Conservation (phyloP, 2,888 invertebrate genomes). For the Drosophila peninsularis region DNA sequence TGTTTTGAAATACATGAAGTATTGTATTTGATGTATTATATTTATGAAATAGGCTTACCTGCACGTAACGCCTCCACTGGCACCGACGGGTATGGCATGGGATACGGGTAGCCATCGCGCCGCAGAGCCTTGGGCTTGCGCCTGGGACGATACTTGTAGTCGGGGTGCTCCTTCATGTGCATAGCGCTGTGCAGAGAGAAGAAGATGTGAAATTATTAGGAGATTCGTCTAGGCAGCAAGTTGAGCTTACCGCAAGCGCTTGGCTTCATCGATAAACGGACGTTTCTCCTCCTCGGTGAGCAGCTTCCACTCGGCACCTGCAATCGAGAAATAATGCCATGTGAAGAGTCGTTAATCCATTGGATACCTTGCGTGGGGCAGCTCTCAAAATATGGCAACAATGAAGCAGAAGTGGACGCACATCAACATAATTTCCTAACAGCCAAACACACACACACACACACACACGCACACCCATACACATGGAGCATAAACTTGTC, state of each 20-base stretch:
- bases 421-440: slow-evolving; percentile 51
- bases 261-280: slow-evolving; percentile 99
- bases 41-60: slow-evolving; percentile 86
- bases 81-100: slow-evolving; percentile 95
- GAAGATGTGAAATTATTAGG: not conserved
- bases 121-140: slow-evolving; percentile 94
- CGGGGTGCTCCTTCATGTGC: slow-evolving; percentile 98
- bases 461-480: slow-evolving; percentile 11
- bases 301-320: slow-evolving; percentile 98
- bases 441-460: slow-evolving; percentile 26
- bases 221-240: too few species aligned
- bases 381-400: slow-evolving; percentile 59
- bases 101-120: slow-evolving; percentile 96
- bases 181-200: slow-evolving; percentile 87
- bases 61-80: slow-evolving; percentile 95
- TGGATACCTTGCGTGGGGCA: slow-evolving; percentile 55
- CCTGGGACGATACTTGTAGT: slow-evolving; percentile 96
- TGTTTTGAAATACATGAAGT: not conserved
- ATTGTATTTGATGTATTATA: too few species aligned
- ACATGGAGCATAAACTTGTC: slow-evolving; percentile 44
- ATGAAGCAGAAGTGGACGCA: slow-evolving; percentile 47
- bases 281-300: slow-evolving; percentile 97
- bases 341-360: slow-evolving; percentile 59
- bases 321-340: slow-evolving; percentile 29
- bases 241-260: slow-evolving; percentile 88